Evolutionary conservation across 2,888 invertebrate species (phyloP), one percentile per base, ranked within the genome.

Genomic region (Yponomeuta malinellus): DNA sequence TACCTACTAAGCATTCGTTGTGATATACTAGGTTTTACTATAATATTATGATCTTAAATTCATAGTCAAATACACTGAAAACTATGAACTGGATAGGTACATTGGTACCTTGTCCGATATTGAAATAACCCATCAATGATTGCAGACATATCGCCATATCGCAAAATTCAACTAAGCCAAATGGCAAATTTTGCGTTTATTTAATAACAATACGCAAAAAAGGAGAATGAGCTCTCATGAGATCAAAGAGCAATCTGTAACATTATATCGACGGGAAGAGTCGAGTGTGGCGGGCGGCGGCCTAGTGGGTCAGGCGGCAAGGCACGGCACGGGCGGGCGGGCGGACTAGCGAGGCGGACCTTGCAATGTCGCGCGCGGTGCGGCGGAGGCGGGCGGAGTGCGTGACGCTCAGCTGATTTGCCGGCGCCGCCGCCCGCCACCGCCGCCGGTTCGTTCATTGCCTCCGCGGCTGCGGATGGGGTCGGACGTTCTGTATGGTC

Each of bases 401-500:
- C 89, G 88, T 91, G 91, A 90, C 91, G 92, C 91, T 92, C 91
- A 92, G 92, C 92, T 92, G 92, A 92, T 87, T 86, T 52, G 83
- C 74, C 73, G 84, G 84, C 83, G 83, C 87, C 75, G 77, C 85
- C 81, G 84, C 83, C 81, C 89, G 89, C 89, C 87, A 84, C 85
- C 85, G 87, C 90, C 92, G 89, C 91, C 89, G 86, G 93, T 92
- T 93, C 94, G 94, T 94, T 94, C 94, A 94, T 93, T 93, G 94
- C 93, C 93, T 94, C 91, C 93, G 93, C 93, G 94, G 94, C 94
- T 85, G 89, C 90, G 90, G 90, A 83, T 83, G 88, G 80, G 90
- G 86, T 85, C 86, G 84, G 84, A 83, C 86, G 89, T 78, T 74
- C 76, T 77, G 83, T 81, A 87, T 86, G 88, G 81, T 73, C 78